These are phyloP conservation scores for Panthera tigris DNA, from an alignment of 2,113 vertebrate species.

Conservation along the genomic window DNA sequence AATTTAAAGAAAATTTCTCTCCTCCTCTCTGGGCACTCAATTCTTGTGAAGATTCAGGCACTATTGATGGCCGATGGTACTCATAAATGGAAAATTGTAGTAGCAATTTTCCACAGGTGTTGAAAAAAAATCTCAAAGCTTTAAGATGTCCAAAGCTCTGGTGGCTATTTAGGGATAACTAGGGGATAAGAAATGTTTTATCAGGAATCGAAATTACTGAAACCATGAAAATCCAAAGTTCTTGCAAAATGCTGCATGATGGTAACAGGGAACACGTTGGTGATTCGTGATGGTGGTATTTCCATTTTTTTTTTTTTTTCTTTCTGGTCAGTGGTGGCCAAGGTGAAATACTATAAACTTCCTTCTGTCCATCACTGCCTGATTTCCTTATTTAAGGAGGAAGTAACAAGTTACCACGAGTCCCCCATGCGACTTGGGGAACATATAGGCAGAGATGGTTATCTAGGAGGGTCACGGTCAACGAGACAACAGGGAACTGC, in stretches of 20 bases:
- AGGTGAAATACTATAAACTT: background rate
- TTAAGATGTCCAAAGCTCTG: background rate
- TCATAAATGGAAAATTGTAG: background rate
- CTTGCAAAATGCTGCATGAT: background rate
- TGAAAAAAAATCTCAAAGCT: background rate
- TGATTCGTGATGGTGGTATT: background rate
- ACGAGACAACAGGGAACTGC: background rate
- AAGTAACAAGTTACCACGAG: background rate
- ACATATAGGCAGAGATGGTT: background rate
- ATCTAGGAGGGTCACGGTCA: background rate
- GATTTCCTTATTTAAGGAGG: background rate
- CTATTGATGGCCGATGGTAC: background rate
- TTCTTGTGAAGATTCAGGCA: conserved; percentile 28
- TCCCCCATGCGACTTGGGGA: background rate
- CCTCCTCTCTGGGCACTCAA: background rate
- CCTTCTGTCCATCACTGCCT: background rate
- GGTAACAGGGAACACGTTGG: background rate
- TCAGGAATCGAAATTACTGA: background rate
- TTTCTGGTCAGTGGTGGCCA: background rate
- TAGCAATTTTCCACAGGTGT: background rate
- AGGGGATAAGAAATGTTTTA: background rate
- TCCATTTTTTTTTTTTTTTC: background rate
- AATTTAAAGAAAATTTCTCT: conserved; percentile 37
- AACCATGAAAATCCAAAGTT: background rate
- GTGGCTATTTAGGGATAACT: background rate